These are phyloP conservation scores for Eupeodes corollae DNA, from an alignment of 1,140 invertebrate species.

Conservation along the genomic window DNA sequence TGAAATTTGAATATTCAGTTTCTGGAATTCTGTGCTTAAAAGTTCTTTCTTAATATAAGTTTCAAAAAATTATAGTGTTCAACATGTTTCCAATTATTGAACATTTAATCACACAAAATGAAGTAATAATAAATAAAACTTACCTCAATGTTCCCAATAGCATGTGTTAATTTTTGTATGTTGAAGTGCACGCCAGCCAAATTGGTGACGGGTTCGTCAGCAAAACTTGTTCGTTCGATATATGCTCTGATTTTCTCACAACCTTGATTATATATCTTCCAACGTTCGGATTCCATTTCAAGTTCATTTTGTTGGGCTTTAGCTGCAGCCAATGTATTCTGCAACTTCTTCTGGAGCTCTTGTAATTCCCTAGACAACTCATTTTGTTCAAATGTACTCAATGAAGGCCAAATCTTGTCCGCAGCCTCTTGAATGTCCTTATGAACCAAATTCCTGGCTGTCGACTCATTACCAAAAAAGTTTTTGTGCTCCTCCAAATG, in stretches of 20 bases:
- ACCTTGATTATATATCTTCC: slow-evolving; percentile 63
- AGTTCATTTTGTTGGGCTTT: slow-evolving; percentile 61
- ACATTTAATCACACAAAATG: no score
- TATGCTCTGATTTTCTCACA: slow-evolving; percentile 63
- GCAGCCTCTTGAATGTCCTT: slow-evolving; percentile 71
- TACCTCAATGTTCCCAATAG: slow-evolving; percentile 67
- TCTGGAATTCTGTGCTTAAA: no score
- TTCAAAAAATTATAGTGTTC: no score
- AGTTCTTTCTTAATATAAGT: no score
- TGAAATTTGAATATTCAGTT: no score
- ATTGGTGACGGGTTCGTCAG: slow-evolving; percentile 62
- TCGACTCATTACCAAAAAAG: slow-evolving; percentile 67
- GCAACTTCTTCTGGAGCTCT: slow-evolving; percentile 62
- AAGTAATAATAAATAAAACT: slow-evolving; percentile 19
- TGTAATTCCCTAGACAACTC: slow-evolving; percentile 67
- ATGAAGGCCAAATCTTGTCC: slow-evolving; percentile 76
- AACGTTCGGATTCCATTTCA: slow-evolving; percentile 65
- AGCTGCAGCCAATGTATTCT: slow-evolving; percentile 70
- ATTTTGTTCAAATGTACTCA: slow-evolving; percentile 66
- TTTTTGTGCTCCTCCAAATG: slow-evolving; percentile 78
- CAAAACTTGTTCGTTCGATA: slow-evolving; percentile 58
- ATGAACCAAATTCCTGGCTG: slow-evolving; percentile 66
- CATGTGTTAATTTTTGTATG: slow-evolving; percentile 66
- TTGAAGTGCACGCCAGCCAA: slow-evolving; percentile 67
- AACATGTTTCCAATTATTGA: no score